A percentile compares a stretch with the other conserved stretches of the same genome.
These are phyloP conservation scores for Pteria penguin DNA, from an alignment of 2,888 invertebrate genomes.

Conservation along the genomic window DNA sequence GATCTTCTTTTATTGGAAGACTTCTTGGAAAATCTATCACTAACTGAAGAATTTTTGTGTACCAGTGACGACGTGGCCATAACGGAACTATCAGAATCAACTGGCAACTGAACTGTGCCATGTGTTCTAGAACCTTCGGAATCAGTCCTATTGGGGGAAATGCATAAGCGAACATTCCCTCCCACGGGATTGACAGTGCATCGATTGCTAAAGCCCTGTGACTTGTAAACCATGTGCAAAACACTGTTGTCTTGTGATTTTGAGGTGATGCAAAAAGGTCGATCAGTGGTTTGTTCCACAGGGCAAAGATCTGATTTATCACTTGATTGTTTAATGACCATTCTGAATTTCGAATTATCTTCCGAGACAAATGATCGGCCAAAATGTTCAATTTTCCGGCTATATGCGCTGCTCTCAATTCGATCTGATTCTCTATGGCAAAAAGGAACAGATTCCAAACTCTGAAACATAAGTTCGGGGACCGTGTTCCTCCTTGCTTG, in stretches of 20 bases:
- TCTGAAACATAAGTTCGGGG: conserved; percentile 21
- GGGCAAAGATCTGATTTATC: conserved; percentile 14
- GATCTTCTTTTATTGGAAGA: conserved; percentile 14
- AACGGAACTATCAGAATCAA: conserved; percentile 49
- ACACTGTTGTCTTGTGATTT: conserved; percentile 29
- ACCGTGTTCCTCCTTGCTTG: conserved; percentile 43
- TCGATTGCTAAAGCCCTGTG: conserved; percentile 39
- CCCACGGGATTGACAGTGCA: conserved; percentile 46
- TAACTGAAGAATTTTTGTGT: conserved; percentile 26
- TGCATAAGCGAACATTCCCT: conserved; percentile 47
- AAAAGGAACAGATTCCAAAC: conserved; percentile 33
- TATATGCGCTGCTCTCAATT: conserved; percentile 34
- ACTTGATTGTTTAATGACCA: conserved; percentile 30
- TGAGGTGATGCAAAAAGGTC: conserved; percentile 38
- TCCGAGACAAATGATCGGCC: conserved; percentile 19
- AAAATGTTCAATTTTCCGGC: conserved; percentile 14
- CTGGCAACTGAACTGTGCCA: conserved; percentile 38
- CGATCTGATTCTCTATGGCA: conserved; percentile 27
- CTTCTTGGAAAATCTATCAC: conserved; percentile 24
- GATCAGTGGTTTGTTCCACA: conserved; percentile 17
- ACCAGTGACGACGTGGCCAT: conserved; percentile 44
- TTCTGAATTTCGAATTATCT: conserved; percentile 22
- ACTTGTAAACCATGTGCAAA: conserved; percentile 40
- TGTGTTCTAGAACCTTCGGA: conserved; percentile 39
- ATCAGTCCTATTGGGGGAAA: conserved; percentile 45